These are phyloP conservation scores for Enteromius anoplus DNA, from an alignment of 2,797 vertebrate species.

Conservation along the genomic window DNA sequence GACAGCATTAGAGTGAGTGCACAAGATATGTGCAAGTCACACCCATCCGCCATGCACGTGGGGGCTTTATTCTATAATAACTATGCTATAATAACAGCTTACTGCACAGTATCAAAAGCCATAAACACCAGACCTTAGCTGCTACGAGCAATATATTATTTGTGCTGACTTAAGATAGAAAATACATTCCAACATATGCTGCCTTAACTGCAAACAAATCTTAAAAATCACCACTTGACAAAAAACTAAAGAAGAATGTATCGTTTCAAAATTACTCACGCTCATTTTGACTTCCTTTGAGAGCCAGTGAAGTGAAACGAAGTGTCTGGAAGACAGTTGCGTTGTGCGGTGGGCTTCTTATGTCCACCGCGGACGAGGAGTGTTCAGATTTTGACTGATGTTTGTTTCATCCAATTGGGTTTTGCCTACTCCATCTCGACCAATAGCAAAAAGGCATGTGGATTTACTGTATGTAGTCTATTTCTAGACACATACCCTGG, in stretches of 20 bases:
- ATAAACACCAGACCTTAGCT: neutral
- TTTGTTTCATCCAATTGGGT: slow-evolving; percentile 11
- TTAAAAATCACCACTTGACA: neutral
- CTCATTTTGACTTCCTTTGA: slow-evolving; percentile 20
- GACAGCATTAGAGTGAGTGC: neutral
- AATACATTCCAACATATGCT: neutral
- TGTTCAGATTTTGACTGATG: slow-evolving; percentile 3
- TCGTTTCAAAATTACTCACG: slow-evolving; percentile 30
- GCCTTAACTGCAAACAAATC: neutral
- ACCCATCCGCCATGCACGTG: neutral
- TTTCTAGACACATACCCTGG: slow-evolving; percentile 12
- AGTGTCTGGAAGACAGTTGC: neutral
- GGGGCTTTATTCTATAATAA: neutral
- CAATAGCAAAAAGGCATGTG: slow-evolving; percentile 28
- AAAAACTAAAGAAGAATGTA: neutral
- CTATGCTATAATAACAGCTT: neutral
- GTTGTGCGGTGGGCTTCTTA: slow-evolving; percentile 13
- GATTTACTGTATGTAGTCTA: neutral
- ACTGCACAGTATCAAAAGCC: neutral
- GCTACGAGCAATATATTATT: neutral
- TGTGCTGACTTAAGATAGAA: neutral
- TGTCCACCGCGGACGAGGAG: neutral
- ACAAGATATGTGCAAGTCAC: neutral
- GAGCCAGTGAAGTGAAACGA: neutral
- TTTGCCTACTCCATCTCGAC: neutral